Percentiles rank a stretch among this genome's conserved stretches.
Evolutionary conservation across 2,888 invertebrate genomes (phyloP).

Genomic region (Smittia aterrima): DNA sequence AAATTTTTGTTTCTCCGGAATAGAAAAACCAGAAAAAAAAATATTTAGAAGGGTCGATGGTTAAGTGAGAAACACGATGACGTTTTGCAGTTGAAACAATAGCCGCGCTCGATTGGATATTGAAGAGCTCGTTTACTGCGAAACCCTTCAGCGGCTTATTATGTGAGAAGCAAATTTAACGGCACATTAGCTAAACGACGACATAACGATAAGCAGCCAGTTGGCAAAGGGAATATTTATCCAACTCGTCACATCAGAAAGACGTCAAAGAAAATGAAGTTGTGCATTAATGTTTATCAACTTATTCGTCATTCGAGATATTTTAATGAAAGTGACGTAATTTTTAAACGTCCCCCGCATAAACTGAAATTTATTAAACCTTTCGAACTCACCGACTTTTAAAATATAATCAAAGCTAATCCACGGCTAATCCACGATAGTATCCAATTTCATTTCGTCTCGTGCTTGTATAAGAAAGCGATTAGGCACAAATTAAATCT

Average conservation of each 20-base stretch:
- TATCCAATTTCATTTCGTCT: not conserved
- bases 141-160: not conserved
- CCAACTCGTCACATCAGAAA: too few relatives aligned
- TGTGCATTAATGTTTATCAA: too few relatives aligned
- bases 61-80: too few relatives aligned
- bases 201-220: not conserved
- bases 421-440: not conserved
- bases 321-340: not conserved
- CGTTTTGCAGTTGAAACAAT: too few relatives aligned
- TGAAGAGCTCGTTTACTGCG: not conserved
- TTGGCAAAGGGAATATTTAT: not conserved
- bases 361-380: not conserved
- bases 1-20: not conserved
- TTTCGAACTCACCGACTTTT: not conserved
- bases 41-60: too few relatives aligned
- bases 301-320: too few relatives aligned
- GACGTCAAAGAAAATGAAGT: too few relatives aligned
- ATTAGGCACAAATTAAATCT: not conserved
- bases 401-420: not conserved
- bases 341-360: not conserved
- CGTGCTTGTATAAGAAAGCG: not conserved
- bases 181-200: not conserved
- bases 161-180: slow-evolving; percentile 3
- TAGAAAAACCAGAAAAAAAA: too few relatives aligned
- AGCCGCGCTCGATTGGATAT: too few relatives aligned